Evolutionary conservation across 2,797 vertebrate genomes (phyloP).

Genomic region (Schizopygopsis pylzovi): DNA sequence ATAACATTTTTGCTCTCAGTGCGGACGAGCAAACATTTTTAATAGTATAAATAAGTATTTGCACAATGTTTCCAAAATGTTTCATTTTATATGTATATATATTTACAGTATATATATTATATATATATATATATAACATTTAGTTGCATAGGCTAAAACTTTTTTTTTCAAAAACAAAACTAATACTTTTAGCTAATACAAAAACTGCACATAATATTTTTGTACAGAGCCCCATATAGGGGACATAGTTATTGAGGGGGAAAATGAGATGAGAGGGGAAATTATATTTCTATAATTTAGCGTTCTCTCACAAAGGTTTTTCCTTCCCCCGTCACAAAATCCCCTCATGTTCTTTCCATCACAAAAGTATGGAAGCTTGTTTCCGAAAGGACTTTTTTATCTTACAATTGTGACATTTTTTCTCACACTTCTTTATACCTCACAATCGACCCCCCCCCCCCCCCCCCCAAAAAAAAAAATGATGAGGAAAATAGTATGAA

Average conservation of each 20-base stretch:
- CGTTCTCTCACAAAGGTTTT: neutral
- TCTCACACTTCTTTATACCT: neutral
- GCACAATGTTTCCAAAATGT: neutral
- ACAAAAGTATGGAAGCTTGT: neutral
- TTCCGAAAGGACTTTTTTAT: too few species aligned
- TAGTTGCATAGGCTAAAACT: neutral
- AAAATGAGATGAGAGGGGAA: neutral
- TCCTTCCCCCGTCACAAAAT: neutral
- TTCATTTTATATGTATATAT: neutral
- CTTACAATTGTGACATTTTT: too few species aligned
- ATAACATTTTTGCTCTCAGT: neutral
- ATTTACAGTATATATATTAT: too few species aligned
- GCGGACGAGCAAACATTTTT: neutral
- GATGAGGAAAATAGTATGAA: too few species aligned
- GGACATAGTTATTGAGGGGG: neutral
- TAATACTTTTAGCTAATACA: neutral
- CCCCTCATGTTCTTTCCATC: neutral
- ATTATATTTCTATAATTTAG: neutral
- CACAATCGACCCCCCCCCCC: neutral
- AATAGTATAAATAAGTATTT: neutral
- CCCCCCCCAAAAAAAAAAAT: too few species aligned
- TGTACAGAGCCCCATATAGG: neutral
- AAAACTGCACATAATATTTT: neutral
- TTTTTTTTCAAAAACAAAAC: neutral
- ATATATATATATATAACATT: too few species aligned